phyloP scores from a whole-genome alignment of 2,888 invertebrate genomes.

The Azorinus chamasolen region DNA sequence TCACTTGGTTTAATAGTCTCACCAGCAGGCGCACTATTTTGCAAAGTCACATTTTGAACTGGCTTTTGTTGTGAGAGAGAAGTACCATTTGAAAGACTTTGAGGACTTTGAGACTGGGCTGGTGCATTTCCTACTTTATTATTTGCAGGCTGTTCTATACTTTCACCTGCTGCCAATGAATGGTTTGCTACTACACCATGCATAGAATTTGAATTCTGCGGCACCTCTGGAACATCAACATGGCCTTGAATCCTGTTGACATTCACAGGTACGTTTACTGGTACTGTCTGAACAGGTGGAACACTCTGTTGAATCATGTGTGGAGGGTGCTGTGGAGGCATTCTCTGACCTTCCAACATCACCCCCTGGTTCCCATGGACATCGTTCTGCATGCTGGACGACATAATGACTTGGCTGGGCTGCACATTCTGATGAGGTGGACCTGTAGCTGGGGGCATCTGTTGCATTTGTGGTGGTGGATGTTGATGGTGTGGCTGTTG shows the following conservation, averaged over 20 bases:
- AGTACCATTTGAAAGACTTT: conserved; percentile 55
- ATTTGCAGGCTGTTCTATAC: neutral
- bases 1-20: neutral
- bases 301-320: too few species aligned
- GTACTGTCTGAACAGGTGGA: too few species aligned
- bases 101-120: conserved; percentile 7
- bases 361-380: too few species aligned
- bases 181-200: neutral
- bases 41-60: neutral
- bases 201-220: neutral
- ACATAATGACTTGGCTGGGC: too few species aligned
- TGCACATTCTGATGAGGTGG: neutral
- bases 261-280: too few species aligned
- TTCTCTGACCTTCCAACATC: too few species aligned
- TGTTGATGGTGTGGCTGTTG: conserved; percentile 2
- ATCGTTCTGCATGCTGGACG: too few species aligned
- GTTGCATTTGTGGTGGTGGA: conserved; percentile 8
- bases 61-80: conserved; percentile 4
- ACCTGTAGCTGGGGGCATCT: conserved; percentile 3
- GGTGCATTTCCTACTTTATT: neutral
- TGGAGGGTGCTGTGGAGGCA: too few species aligned
- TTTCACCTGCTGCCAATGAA: too few species aligned
- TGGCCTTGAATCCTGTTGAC: too few species aligned
- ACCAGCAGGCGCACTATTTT: neutral
- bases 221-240: too few species aligned